Evolutionary conservation across 2,888 invertebrate genomes (phyloP).

Genomic region (Andrena hattorfiana): DNA sequence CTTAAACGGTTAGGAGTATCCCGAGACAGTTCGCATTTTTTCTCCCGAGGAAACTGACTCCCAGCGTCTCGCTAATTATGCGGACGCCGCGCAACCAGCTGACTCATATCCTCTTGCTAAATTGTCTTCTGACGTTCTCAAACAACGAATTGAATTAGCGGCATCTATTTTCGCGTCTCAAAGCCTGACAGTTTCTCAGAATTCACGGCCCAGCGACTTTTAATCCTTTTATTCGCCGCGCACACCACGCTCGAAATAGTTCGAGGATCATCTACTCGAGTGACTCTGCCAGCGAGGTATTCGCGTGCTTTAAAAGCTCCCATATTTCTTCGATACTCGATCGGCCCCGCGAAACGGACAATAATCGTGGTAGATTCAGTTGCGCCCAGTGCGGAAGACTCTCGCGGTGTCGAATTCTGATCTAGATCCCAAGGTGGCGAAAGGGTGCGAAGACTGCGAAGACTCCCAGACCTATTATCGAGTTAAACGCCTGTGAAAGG

Average conservation of each 20-base stretch:
- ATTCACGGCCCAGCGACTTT: background rate
- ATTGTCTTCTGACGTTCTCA: slow-evolving; percentile 31
- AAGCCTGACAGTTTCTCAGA: slow-evolving; percentile 5
- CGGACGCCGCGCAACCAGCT: slow-evolving; percentile 33
- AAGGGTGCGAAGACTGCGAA: background rate
- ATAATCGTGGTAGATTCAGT: too few species aligned
- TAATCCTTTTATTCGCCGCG: background rate
- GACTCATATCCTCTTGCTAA: slow-evolving; percentile 63
- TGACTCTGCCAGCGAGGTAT: too few species aligned
- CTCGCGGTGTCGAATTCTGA: background rate
- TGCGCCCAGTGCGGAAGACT: too few species aligned
- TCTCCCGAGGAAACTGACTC: background rate
- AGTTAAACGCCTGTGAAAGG: slow-evolving; percentile 3
- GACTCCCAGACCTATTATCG: slow-evolving; percentile 5
- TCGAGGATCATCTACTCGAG: background rate
- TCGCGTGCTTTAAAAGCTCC: too few species aligned
- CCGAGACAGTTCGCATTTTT: background rate
- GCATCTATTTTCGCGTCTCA: slow-evolving; percentile 10
- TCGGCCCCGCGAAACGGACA: too few species aligned
- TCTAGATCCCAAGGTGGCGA: background rate
- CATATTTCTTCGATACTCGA: too few species aligned
- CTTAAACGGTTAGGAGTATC: background rate
- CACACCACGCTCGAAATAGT: slow-evolving; percentile 7
- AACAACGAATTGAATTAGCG: slow-evolving; percentile 22
- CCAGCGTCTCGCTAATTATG: slow-evolving; percentile 43